These are phyloP conservation scores for Montipora cactus DNA, from an alignment of 64 coral and sea anemone genomes.

Conservation along the genomic window DNA sequence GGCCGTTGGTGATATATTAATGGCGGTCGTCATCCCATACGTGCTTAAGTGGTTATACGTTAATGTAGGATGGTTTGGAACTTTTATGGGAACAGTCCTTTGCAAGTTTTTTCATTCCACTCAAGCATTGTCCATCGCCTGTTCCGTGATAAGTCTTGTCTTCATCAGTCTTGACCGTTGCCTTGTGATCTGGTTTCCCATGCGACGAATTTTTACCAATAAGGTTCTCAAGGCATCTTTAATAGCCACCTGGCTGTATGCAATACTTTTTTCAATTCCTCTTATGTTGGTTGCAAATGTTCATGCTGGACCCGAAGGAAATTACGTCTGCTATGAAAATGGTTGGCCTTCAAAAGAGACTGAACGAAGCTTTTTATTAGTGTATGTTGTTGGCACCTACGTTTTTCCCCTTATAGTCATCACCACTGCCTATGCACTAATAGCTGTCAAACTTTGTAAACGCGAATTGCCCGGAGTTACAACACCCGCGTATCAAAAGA, in stretches of 20 bases:
- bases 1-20: slow-evolving; percentile 77
- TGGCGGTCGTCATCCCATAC: slow-evolving; percentile 72
- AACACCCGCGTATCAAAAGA: slow-evolving; percentile 66
- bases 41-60: slow-evolving; percentile 82
- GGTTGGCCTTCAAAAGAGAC: neutral
- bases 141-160: slow-evolving; percentile 81
- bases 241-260: slow-evolving; percentile 57
- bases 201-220: slow-evolving; percentile 55
- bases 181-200: slow-evolving; percentile 75
- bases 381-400: slow-evolving; percentile 64
- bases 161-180: slow-evolving; percentile 86
- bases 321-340: slow-evolving; percentile 2
- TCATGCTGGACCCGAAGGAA: neutral
- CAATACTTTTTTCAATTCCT: slow-evolving; percentile 54
- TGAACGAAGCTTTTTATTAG: neutral
- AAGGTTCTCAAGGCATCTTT: slow-evolving; percentile 72
- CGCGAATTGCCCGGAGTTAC: slow-evolving; percentile 81
- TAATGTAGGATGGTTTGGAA: slow-evolving; percentile 64
- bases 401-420: slow-evolving; percentile 72
- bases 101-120: slow-evolving; percentile 66
- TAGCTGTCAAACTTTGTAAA: slow-evolving; percentile 68
- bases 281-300: slow-evolving; percentile 42
- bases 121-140: slow-evolving; percentile 54
- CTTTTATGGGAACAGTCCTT: slow-evolving; percentile 48
- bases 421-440: slow-evolving; percentile 52